Base-by-base conservation (phyloP, 1,140 invertebrate species). In the Drosophila pseudoananassae region DNA sequence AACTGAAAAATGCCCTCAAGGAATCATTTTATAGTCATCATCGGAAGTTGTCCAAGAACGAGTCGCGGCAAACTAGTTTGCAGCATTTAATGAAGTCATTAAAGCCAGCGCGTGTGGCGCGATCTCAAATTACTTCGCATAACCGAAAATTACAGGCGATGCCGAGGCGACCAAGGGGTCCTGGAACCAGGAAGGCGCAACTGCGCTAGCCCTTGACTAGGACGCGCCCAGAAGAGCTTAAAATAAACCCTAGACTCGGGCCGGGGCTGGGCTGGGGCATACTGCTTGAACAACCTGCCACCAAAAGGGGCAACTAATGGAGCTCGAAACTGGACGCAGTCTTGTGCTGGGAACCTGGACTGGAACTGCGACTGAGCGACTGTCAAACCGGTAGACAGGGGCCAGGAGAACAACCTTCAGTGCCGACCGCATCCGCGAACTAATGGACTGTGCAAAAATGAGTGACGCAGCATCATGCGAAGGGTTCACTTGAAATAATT, bases 61-160 rank as follows among this genome's bases (percentile, higher is more conserved):
- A 69, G 66, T 55, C 51, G 40, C 58, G 68, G 43, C 61, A 85
- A 85, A 85, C 82, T 85, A 85, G 82, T 85, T 85, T 87, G 50
- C 50, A 74, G 68, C 78, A 88, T 88, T 89, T 89, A 89, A 89
- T 89, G 79, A 89, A 89, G 84, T 89, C 84, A 89, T 89, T 89
- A 88, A 88, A 88, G 88, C 84, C 84, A 76, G 84, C 84, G 84
- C 84, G 84, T 88, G 84, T 88, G 84, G 84, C 84, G 84, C 84
- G 84, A 89, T 89, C 84, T 89, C 79, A 88, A 88, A 88, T 88
- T 88, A 88, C 84, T 83, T 78, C 71, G 84, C 83, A 87, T 88
- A 87, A 88, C 83, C 83, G 71, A 87, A 87, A 87, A 87, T 87
- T 87, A 87, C 78, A 76, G 66, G 76, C 71, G 73, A 73, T 64